Base-by-base conservation (phyloP, 2,888 invertebrate species). In the Liopterus haemorrhoidalis region DNA sequence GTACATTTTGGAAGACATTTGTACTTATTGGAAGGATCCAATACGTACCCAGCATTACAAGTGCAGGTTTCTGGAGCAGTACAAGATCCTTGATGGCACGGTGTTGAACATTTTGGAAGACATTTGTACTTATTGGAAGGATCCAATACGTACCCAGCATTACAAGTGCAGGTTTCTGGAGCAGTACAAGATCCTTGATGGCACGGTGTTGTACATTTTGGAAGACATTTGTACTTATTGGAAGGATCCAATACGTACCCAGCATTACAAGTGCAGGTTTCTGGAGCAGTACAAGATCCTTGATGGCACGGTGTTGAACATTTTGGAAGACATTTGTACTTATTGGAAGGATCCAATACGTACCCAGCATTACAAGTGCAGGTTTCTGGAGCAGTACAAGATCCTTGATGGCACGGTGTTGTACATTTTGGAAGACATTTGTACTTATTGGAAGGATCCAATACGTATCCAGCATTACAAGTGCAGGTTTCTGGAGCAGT, bases 151-250 rank as follows among this genome's bases (percentile, higher is more conserved):
- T 30, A 47, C 2, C 47, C 42, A 14, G 19, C 15, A 12, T 43
- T 43, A 19, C 79, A 76, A 2, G 64, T 66, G 68, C 82, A 83
- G 0, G 65, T 66, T 4, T 76, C 72, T 0, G n/a, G n/a, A n/a
- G n/a, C n/a, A n/a, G n/a, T n/a, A n/a, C n/a, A n/a, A n/a, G n/a
- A n/a, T n/a, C n/a, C n/a, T n/a, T n/a, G n/a, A n/a, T n/a, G n/a
- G n/a, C n/a, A n/a, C n/a, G n/a, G n/a, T n/a, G n/a, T n/a, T n/a
- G n/a, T n/a, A n/a, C n/a, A n/a, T n/a, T n/a, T n/a, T n/a, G n/a
- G n/a, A n/a, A 22, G 77, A 1, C 57, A 59, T 19, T 71, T 64
- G 1, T 48, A 49, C 18, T 40, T 41, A 24, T 53, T 52, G 4
- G 44, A 27, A 0, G 31, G 2, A 38, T 50, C 54, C 11, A 48